Percentiles rank a stretch among this genome's conserved stretches.
Evolutionary conservation across 2,113 vertebrate species (phyloP).

Genomic region (Neomonachus schauinslandi): DNA sequence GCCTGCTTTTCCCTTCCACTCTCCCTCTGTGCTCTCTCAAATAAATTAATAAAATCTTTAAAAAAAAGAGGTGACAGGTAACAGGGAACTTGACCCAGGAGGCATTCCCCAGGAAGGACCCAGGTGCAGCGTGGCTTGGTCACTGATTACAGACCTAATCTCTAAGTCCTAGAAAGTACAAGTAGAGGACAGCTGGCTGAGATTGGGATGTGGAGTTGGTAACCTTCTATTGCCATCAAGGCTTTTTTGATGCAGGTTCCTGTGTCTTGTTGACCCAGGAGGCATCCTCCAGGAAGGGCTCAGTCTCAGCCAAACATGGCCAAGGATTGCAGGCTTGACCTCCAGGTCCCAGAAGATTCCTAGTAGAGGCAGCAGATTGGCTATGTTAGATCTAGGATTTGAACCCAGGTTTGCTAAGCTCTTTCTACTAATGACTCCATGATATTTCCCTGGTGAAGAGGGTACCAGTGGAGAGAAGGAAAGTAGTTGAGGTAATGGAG

Average conservation of each 20-base stretch:
- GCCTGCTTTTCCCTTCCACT: too few species aligned
- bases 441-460: not conserved
- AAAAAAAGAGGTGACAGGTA: not conserved
- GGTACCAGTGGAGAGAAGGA: not conserved
- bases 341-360: not conserved
- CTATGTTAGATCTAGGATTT: conserved; percentile 25
- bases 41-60: too few species aligned
- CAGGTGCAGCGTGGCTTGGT: not conserved
- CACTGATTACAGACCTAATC: not conserved
- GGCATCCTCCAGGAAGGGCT: not conserved
- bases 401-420: not conserved
- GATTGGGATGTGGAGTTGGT: not conserved
- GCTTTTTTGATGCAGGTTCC: not conserved
- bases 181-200: not conserved
- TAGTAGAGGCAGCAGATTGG: not conserved
- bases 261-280: not conserved
- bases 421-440: not conserved
- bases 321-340: not conserved
- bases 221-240: not conserved
- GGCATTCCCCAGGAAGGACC: not conserved
- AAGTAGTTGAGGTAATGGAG: not conserved
- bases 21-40: too few species aligned
- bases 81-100: not conserved
- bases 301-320: not conserved
- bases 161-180: not conserved